These are phyloP conservation scores for Rhyacophila brunnea DNA, from an alignment of 1,140 invertebrate species.

Conservation along the genomic window DNA sequence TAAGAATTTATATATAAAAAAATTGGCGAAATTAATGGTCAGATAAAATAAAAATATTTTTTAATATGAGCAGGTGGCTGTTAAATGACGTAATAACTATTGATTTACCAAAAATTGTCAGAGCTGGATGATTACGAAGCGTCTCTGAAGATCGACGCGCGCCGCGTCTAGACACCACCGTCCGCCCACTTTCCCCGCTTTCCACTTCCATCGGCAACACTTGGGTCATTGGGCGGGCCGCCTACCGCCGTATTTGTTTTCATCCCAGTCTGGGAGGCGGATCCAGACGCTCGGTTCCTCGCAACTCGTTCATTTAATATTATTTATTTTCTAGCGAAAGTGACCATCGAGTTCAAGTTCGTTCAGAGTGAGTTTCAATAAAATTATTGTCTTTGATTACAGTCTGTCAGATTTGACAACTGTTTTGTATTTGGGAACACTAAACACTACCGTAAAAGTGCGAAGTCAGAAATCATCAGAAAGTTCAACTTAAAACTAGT, in stretches of 20 bases:
- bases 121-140: constrained; percentile 18
- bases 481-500: too few species aligned
- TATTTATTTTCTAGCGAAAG: constrained; percentile 9
- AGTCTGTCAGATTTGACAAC: constrained; percentile 20
- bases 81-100: constrained; percentile 18
- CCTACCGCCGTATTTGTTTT: constrained; percentile 21
- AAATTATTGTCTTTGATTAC: constrained; percentile 18
- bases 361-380: constrained; percentile 13
- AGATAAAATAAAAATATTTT: too few species aligned
- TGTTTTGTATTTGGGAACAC: neutral
- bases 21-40: too few species aligned
- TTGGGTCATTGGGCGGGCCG: constrained; percentile 15
- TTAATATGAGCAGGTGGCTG: neutral
- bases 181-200: neutral
- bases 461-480: neutral
- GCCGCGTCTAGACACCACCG: constrained; percentile 30
- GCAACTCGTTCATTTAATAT: constrained; percentile 4
- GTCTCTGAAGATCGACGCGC: constrained; percentile 28
- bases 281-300: constrained; percentile 16
- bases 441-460: too few species aligned
- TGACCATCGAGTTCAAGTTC: constrained; percentile 23
- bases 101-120: constrained; percentile 18
- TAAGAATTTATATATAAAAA: too few species aligned
- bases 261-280: constrained; percentile 22
- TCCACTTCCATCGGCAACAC: neutral